These are phyloP conservation scores for Clinocottus analis DNA, from an alignment of 2,113 vertebrate species.

Conservation along the genomic window DNA sequence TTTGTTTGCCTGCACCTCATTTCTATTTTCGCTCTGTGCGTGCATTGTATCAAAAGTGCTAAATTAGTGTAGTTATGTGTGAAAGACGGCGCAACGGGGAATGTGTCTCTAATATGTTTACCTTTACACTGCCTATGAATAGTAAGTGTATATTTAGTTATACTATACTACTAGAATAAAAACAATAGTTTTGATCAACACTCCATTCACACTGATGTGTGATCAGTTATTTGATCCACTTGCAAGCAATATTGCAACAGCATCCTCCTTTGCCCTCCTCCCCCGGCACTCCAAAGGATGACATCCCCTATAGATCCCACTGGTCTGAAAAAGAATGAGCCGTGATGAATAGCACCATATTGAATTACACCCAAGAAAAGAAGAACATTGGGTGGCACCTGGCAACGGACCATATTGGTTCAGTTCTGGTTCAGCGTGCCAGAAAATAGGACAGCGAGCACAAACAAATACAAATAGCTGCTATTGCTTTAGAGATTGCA, in stretches of 20 bases:
- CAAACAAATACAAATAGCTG: conserved; percentile 76
- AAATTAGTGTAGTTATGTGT: conserved; percentile 65
- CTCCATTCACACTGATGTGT: conserved; percentile 41
- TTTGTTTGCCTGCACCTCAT: conserved; percentile 61
- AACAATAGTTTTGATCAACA: conserved; percentile 33
- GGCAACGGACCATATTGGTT: conserved; percentile 70
- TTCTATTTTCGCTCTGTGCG: conserved; percentile 39
- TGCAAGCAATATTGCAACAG: conserved; percentile 62
- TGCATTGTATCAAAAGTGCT: conserved; percentile 62
- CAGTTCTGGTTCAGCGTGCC: conserved; percentile 76
- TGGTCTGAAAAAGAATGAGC: conserved; percentile 56
- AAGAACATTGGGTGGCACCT: conserved; percentile 67
- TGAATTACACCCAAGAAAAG: conserved; percentile 59
- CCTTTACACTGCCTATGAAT: conserved; percentile 25
- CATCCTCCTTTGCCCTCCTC: conserved; percentile 58
- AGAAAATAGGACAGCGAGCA: conserved; percentile 77
- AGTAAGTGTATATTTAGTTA: conserved; percentile 24
- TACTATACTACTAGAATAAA: neutral
- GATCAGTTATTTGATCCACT: conserved; percentile 68
- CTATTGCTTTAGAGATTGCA: conserved; percentile 67
- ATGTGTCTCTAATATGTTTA: conserved; percentile 59
- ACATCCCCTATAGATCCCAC: conserved; percentile 47
- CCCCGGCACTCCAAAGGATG: conserved; percentile 28
- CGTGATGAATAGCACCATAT: conserved; percentile 50
- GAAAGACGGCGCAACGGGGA: conserved; percentile 37